Base-by-base conservation (phyloP, 2,113 vertebrate genomes). In the Pavo muticus region DNA sequence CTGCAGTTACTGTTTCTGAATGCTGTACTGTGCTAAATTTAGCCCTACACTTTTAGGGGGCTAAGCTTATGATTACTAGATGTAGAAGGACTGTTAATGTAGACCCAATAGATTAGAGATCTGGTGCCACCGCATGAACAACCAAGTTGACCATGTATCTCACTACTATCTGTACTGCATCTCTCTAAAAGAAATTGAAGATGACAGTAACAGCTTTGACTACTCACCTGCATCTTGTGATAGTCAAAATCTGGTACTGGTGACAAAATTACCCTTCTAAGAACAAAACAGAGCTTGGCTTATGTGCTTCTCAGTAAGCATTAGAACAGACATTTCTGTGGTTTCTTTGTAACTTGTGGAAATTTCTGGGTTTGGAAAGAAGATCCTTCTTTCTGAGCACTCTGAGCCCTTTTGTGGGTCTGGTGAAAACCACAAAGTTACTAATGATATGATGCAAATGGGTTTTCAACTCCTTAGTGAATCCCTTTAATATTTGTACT, bases 131-230 rank as follows among this genome's bases (percentile, higher is more conserved):
- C 63, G 9, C 27, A 52, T 61, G 45, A 80, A 77, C 23, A 72
- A 80, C 4, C 16, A 25, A 37, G 13, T 24, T 2, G 6, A 54
- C 24, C 1, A 0, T 13, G 6, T 37, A 9, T 19, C 39, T 57
- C 67, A 50, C 27, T 74, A 16, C 0, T 0, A 7, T 45, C 29
- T 15, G 12, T 61, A 25, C 12, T 60, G 24, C 17, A 65, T 13
- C 9, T 80, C 18, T 57, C 10, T 8, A 4, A 37, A 20, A 14
- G 44, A 77, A 73, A 27, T 8, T 75, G 16, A 30, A 79, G 61
- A 24, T 40, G 30, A 85, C 11, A 65, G 4, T 11, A 69, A 37
- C 5, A 78, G n/a, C 20, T 64, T 85, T 32, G 14, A 15, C 19
- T 25, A 11, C 14, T 39, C 21, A 35, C 2, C 21, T 79, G 32